These are phyloP conservation scores for Nineta flava DNA, from an alignment of 2,888 invertebrate genomes.

Conservation along the genomic window DNA sequence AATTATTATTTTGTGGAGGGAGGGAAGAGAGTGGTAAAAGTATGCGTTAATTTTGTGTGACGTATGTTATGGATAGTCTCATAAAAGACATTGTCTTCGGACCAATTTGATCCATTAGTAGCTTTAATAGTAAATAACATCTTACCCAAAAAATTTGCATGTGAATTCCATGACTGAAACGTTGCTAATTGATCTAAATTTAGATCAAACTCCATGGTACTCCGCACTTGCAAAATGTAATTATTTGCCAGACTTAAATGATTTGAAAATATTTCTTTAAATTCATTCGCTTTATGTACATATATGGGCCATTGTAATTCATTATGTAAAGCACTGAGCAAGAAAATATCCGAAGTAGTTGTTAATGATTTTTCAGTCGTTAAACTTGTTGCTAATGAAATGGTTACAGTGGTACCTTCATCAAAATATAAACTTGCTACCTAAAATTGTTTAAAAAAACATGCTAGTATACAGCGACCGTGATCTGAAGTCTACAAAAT, in stretches of 20 bases:
- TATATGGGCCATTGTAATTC: not conserved
- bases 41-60: too few relatives aligned
- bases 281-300: not conserved
- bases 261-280: not conserved
- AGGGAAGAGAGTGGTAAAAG: too few relatives aligned
- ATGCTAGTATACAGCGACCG: too few relatives aligned
- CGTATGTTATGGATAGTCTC: too few relatives aligned
- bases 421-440: not conserved
- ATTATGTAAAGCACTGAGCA: not conserved
- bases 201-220: not conserved
- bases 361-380: not conserved
- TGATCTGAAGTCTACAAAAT: too few relatives aligned
- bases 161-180: slow-evolving; percentile 6
- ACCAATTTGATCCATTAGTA: too few relatives aligned
- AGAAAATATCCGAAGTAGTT: not conserved
- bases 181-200: slow-evolving; percentile 1
- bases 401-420: not conserved
- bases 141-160: not conserved
- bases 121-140: too few relatives aligned
- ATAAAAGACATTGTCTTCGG: too few relatives aligned
- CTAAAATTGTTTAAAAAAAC: not conserved
- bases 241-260: not conserved
- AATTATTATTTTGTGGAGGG: too few relatives aligned
- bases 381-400: not conserved
- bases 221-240: slow-evolving; percentile 4